Evolutionary conservation across 1,140 invertebrate genomes (phyloP).

Genomic region (Ptiloglossa arizonensis): DNA sequence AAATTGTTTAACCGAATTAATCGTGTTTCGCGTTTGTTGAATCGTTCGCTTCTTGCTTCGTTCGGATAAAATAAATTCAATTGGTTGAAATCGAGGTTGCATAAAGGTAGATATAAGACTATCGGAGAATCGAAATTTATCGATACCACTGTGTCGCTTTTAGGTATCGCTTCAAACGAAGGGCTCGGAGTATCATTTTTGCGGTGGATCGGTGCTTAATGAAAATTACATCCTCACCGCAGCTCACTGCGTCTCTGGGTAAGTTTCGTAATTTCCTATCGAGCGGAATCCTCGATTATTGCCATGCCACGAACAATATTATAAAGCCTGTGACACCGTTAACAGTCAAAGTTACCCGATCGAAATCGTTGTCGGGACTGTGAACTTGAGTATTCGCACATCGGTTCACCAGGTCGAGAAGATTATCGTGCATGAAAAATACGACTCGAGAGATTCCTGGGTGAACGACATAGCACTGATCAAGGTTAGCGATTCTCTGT

Average conservation of each 20-base stretch:
- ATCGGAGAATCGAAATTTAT: no score
- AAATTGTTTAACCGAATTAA: neutral
- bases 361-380: slow-evolving; percentile 47
- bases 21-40: no score
- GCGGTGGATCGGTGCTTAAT: slow-evolving; percentile 81
- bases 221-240: slow-evolving; percentile 79
- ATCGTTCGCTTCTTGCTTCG: no score
- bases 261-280: slow-evolving; percentile 12
- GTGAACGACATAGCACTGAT: slow-evolving; percentile 58
- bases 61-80: no score
- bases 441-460: slow-evolving; percentile 29
- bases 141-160: neutral
- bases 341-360: slow-evolving; percentile 13
- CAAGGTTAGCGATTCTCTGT: slow-evolving; percentile 11
- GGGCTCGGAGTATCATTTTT: slow-evolving; percentile 63
- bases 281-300: neutral
- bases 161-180: slow-evolving; percentile 43
- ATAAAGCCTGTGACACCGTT: neutral
- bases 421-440: slow-evolving; percentile 50
- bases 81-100: no score
- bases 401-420: slow-evolving; percentile 30
- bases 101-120: no score
- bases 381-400: neutral
- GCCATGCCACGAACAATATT: neutral
- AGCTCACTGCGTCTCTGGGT: slow-evolving; percentile 77